Conservation (phyloP, 2,797 vertebrate species). For the Capromys pilorides region DNA sequence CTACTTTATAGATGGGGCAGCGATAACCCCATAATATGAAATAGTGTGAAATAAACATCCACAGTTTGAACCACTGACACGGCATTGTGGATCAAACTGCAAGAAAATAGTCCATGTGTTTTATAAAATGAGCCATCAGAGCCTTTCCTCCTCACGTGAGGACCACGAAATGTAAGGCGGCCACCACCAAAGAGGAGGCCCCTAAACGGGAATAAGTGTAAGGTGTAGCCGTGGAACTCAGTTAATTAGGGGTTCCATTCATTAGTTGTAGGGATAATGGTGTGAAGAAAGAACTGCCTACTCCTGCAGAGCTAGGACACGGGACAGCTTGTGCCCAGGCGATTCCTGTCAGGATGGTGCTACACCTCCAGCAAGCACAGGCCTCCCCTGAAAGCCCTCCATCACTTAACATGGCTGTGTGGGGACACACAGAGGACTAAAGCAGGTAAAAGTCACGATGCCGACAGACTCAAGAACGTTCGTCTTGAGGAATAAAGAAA, state of each 20-base stretch:
- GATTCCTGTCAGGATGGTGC: constrained; percentile 26
- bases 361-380: constrained; percentile 18
- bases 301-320: constrained; percentile 64
- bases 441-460: constrained; percentile 28
- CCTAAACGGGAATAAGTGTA: constrained; percentile 29
- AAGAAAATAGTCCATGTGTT: constrained; percentile 1
- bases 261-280: constrained; percentile 48
- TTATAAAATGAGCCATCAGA: constrained; percentile 18
- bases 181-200: not conserved
- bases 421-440: constrained; percentile 36
- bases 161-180: not conserved
- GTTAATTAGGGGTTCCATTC: constrained; percentile 55
- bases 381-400: constrained; percentile 16
- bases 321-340: not conserved
- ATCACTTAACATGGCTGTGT: constrained; percentile 63
- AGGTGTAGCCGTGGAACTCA: not conserved
- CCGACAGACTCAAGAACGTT: not conserved
- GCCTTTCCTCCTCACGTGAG: not conserved
- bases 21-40: not conserved
- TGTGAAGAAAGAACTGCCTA: constrained; percentile 59
- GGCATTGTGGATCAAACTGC: not conserved
- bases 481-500: constrained; percentile 59
- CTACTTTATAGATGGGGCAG: not conserved
- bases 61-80: constrained; percentile 31
- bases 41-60: constrained; percentile 21